Base-by-base conservation (phyloP, 2,113 vertebrate species). In the Thryonomys swinderianus region DNA sequence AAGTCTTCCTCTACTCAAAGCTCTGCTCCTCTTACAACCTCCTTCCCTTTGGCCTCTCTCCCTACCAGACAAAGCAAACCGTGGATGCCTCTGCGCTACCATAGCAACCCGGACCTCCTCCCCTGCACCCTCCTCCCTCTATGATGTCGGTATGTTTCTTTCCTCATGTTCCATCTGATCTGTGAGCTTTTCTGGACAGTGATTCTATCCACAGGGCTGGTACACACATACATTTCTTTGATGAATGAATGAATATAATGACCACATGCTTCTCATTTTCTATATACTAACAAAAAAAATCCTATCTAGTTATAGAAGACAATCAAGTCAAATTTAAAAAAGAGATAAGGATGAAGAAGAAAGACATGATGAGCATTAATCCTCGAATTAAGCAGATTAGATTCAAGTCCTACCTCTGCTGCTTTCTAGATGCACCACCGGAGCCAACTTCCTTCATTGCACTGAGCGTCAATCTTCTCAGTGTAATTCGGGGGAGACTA, bases 281-380 rank as follows among this genome's bases (percentile, higher is more conserved):
- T n/a, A 81, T 3, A 34, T 18, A 32, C 62, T 17, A 45, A 73
- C 34, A 59, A 88, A 59, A 51, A 79, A 71, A 27, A 20, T 61
- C 21, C 48, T 45, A 66, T 18, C 48, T 45, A 76, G 59, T 88
- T 62, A 37, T 21, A 80, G 83, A 74, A 90, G 74, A 62, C 82
- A 79, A 32, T 83, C 62, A 55, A 69, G 59, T 42, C 51, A 91
- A 74, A 32, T 51, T 93, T 71, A 91, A 61, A 80, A 86, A 55
- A 23, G 3, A 64, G 89, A 82, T 42, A 53, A 57, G 12, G 51
- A 37, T 0, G 30, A 5, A 34, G 11, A 48, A 27, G 66, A 34
- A 25, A 66, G 42, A 87, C 42, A 51, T 48, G 42, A 80, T 40
- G 16, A 53, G 34, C 27, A 53, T 34, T 2, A 20, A 7, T 8